Evolutionary conservation across 2,113 vertebrate genomes (phyloP).

Genomic region (Charina bottae): DNA sequence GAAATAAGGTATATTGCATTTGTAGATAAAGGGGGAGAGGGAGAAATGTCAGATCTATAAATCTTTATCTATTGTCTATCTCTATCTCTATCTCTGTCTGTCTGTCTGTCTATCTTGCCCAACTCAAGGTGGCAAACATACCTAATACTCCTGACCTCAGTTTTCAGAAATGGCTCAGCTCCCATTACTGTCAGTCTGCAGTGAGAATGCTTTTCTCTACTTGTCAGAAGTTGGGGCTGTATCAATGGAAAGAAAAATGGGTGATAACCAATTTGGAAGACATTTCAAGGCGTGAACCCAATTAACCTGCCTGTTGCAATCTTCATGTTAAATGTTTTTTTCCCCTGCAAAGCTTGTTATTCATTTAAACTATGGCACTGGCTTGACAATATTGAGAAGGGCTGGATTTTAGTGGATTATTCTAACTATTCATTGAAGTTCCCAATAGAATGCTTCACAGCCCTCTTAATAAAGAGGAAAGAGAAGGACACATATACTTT

Average conservation of each 20-base stretch:
- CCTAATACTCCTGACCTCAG: not conserved
- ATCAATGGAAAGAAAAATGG: conserved; percentile 13
- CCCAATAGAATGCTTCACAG: conserved; percentile 3
- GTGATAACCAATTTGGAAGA: conserved; percentile 41
- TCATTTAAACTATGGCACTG: conserved; percentile 41
- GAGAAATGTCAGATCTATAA: not conserved
- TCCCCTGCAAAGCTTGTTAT: conserved; percentile 41
- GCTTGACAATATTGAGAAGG: conserved; percentile 39
- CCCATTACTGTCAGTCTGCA: conserved; percentile 11
- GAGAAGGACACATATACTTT: conserved; percentile 1
- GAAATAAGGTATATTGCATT: conserved; percentile 36
- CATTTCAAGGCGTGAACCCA: conserved; percentile 44
- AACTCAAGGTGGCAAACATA: no score
- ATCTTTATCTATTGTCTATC: not conserved
- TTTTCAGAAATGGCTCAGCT: not conserved
- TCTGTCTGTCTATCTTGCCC: not conserved
- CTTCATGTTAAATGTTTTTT: conserved; percentile 41
- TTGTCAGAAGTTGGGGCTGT: conserved; percentile 12
- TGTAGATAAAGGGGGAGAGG: not conserved
- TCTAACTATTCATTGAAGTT: conserved; percentile 37
- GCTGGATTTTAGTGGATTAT: conserved; percentile 21
- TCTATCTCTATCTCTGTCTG: not conserved
- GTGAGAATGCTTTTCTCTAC: not conserved
- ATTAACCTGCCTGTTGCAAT: conserved; percentile 46
- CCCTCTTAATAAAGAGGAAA: not conserved